Conservation (phyloP, 2,888 invertebrate genomes). For the Cephus runcator region DNA sequence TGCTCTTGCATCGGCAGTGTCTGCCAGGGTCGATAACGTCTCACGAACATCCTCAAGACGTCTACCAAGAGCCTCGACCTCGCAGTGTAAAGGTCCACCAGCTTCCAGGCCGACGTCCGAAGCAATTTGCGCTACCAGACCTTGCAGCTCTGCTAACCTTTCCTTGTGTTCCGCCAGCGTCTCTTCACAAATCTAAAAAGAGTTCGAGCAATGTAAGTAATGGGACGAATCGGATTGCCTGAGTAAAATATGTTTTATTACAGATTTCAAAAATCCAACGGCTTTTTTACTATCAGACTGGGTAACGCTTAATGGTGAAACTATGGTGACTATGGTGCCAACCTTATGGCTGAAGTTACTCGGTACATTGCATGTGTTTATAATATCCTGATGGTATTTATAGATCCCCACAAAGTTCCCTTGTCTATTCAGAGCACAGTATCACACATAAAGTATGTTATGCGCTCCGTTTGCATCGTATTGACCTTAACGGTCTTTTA, state of each 20-base stretch:
- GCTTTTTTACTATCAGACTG: background rate
- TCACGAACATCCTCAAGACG: slow-evolving; percentile 81
- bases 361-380: slow-evolving; percentile 28
- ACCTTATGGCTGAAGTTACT: background rate
- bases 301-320: background rate
- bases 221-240: background rate
- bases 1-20: slow-evolving; percentile 80
- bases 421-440: background rate
- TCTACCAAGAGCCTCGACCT: slow-evolving; percentile 80
- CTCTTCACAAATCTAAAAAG: slow-evolving; percentile 78
- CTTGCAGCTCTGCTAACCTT: slow-evolving; percentile 75
- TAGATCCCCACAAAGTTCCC: slow-evolving; percentile 38
- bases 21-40: slow-evolving; percentile 78
- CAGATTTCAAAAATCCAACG: background rate
- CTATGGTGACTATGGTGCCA: background rate
- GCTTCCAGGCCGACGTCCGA: slow-evolving; percentile 80
- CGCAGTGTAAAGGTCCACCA: slow-evolving; percentile 78
- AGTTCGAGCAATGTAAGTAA: background rate
- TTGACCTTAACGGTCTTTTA: background rate
- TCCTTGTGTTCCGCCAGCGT: slow-evolving; percentile 78
- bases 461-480: background rate
- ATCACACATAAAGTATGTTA: background rate
- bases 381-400: slow-evolving; percentile 42
- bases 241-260: background rate
- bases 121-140: slow-evolving; percentile 81